These are phyloP conservation scores for Pentamera pediparva DNA, from an alignment of 53 echinoderm and acorn worm genomes.

Conservation along the genomic window DNA sequence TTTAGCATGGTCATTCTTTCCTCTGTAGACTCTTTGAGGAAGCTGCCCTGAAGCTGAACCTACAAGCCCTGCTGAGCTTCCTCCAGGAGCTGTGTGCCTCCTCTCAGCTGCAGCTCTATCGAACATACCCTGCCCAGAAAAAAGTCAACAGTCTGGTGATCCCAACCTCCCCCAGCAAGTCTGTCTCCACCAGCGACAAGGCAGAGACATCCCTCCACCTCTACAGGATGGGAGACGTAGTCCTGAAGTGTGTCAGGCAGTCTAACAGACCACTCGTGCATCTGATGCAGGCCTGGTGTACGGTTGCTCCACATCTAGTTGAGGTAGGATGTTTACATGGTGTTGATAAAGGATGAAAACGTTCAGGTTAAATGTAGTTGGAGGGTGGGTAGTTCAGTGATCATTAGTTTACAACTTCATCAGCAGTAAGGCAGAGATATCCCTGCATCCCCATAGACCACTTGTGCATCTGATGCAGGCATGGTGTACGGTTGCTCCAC, in stretches of 20 bases:
- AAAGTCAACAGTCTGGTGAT: conserved; percentile 58
- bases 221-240: conserved; percentile 90
- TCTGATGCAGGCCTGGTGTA: conserved; percentile 94
- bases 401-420: too few relatives aligned
- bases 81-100: conserved; percentile 71
- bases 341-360: too few relatives aligned
- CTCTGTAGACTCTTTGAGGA: conserved; percentile 86
- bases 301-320: conserved; percentile 86
- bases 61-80: conserved; percentile 79
- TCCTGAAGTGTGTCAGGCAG: conserved; percentile 82
- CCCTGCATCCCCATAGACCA: conserved; percentile 82
- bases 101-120: conserved; percentile 82
- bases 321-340: too few relatives aligned
- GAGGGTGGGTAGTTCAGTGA: too few relatives aligned
- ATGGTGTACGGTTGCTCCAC: too few relatives aligned
- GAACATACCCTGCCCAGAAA: conserved; percentile 35
- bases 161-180: conserved; percentile 98
- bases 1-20: too few relatives aligned
- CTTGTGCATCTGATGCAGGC: too few relatives aligned
- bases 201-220: conserved; percentile 91
- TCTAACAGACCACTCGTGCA: conserved; percentile 82
- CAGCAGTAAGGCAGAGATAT: conserved; percentile 73
- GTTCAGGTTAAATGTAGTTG: too few relatives aligned
- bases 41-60: conserved; percentile 85
- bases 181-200: conserved; percentile 69